Conservation (phyloP, 2,113 vertebrate species). For the Nothobranchius furzeri region DNA sequence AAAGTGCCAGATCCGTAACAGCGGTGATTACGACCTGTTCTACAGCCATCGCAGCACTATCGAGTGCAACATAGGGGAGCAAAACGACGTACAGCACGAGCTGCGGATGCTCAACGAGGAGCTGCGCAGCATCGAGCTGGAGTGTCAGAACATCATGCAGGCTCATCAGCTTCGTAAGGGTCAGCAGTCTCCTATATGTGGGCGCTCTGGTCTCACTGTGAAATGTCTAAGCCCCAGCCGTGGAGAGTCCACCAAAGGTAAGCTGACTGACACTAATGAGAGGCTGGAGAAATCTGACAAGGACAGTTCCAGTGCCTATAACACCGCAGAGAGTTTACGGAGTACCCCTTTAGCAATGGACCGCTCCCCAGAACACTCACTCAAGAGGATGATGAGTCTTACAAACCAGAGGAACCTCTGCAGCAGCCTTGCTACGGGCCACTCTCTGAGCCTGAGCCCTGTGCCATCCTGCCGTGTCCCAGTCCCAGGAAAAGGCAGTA, state of each 20-base stretch:
- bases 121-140: constrained; percentile 91
- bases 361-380: constrained; percentile 89
- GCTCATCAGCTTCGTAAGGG: constrained; percentile 87
- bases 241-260: constrained; percentile 78
- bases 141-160: constrained; percentile 97
- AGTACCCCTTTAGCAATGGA: constrained; percentile 90
- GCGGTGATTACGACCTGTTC: constrained; percentile 91
- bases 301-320: constrained; percentile 97
- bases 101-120: constrained; percentile 95
- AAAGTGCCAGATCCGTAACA: constrained; percentile 93
- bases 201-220: constrained; percentile 53
- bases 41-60: constrained; percentile 91
- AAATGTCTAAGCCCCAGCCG: constrained; percentile 79
- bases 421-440: constrained; percentile 71
- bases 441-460: constrained; percentile 49
- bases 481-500: constrained; percentile 74
- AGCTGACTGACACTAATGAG: constrained; percentile 86
- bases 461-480: constrained; percentile 74
- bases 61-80: constrained; percentile 84
- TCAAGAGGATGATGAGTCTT: constrained; percentile 89
- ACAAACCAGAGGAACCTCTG: constrained; percentile 92
- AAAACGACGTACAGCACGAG: constrained; percentile 88
- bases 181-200: constrained; percentile 78
- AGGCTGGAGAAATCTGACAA: constrained; percentile 95
- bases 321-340: constrained; percentile 94